phyloP scores from a whole-genome alignment of 2,888 invertebrate genomes.

The Scelioninae gen. 2 region DNA sequence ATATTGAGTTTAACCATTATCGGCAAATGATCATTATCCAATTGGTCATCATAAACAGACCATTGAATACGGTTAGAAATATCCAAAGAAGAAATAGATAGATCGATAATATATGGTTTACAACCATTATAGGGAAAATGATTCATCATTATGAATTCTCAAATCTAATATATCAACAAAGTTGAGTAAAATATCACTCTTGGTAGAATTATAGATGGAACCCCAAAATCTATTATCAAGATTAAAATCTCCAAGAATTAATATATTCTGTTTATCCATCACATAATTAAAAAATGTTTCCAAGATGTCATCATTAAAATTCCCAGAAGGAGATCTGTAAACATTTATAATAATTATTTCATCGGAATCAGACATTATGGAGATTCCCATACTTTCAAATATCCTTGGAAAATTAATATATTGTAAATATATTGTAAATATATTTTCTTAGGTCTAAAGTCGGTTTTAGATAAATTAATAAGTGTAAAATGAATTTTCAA shows the following conservation, averaged over 20 bases:
- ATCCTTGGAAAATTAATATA: background rate
- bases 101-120: background rate
- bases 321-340: conserved; percentile 5
- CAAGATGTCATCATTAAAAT: background rate
- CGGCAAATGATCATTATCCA: conserved; percentile 1
- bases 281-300: background rate
- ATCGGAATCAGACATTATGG: background rate
- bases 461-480: too few species aligned
- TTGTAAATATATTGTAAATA: too few species aligned
- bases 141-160: conserved; percentile 5
- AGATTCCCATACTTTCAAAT: conserved; percentile 1
- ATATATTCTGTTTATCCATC: background rate
- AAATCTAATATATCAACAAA: background rate
- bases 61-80: background rate
- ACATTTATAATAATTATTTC: background rate
- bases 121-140: conserved; percentile 22
- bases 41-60: conserved; percentile 1
- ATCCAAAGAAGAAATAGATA: background rate
- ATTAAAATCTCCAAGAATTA: conserved; percentile 41
- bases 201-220: background rate
- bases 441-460: too few species aligned
- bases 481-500: too few species aligned
- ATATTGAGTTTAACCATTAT: too few species aligned
- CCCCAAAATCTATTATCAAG: conserved; percentile 34
- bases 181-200: conserved; percentile 13